phyloP scores from a whole-genome alignment of 2,113 vertebrate species.

The Pavo muticus region DNA sequence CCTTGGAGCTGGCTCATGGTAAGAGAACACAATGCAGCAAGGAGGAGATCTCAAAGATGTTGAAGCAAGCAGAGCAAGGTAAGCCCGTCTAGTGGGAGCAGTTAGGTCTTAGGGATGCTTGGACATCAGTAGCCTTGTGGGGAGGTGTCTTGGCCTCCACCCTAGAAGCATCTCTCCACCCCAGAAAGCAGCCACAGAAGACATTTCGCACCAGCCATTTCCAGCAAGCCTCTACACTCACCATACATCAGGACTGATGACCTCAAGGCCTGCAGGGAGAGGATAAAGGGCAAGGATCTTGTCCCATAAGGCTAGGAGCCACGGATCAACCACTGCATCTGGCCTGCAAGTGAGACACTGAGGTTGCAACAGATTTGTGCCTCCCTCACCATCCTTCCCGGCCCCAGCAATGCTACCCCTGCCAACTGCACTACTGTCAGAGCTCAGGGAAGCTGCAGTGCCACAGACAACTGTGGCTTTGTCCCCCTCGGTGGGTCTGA shows the following conservation, averaged over 20 bases:
- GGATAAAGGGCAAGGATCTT: conserved; percentile 81
- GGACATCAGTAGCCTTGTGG: neutral
- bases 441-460: neutral
- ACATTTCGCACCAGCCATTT: neutral
- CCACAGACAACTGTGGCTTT: too few species aligned
- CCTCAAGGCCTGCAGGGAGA: conserved; percentile 54
- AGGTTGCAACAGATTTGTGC: neutral
- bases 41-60: neutral
- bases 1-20: neutral
- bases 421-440: neutral
- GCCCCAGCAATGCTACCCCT: neutral
- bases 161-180: neutral
- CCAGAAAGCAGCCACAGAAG: neutral
- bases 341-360: conserved; percentile 73
- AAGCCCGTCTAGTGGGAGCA: neutral
- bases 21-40: neutral
- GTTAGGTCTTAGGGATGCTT: neutral
- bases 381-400: neutral
- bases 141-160: neutral
- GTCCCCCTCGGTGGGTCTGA: neutral
- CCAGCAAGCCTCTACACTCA: conserved; percentile 72
- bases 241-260: conserved; percentile 79
- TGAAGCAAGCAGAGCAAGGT: neutral
- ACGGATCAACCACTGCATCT: conserved; percentile 90
- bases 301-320: conserved; percentile 89